Percentiles rank a stretch among this genome's conserved stretches.
Evolutionary conservation across 2,797 vertebrate species (phyloP).

Genomic region (Lateolabrax maculatus): DNA sequence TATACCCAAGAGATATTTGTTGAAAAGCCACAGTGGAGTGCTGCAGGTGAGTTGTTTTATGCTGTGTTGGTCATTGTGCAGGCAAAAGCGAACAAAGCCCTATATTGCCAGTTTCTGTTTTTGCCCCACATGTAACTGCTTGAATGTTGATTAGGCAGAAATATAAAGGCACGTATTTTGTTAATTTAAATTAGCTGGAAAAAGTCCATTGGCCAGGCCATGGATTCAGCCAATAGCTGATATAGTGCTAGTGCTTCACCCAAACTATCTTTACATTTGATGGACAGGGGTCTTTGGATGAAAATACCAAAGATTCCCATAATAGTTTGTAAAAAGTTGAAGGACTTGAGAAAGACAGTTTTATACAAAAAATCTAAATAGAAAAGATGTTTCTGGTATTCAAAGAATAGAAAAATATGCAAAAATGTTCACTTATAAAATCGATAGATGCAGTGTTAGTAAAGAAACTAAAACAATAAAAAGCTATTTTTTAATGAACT

Average conservation of each 20-base stretch:
- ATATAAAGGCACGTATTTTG: background rate
- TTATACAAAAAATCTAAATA: background rate
- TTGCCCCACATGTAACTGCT: background rate
- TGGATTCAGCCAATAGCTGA: background rate
- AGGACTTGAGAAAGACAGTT: background rate
- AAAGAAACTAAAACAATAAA: background rate
- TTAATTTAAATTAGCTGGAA: background rate
- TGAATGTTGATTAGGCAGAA: background rate
- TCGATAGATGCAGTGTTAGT: background rate
- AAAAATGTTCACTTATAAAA: background rate
- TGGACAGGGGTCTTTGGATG: background rate
- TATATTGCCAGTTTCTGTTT: no score
- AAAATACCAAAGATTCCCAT: background rate
- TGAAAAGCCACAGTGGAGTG: background rate
- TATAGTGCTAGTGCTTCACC: background rate
- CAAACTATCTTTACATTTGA: background rate
- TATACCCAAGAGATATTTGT: background rate
- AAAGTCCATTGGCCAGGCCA: background rate
- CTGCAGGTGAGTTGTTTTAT: constrained; percentile 24
- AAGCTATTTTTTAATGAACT: background rate
- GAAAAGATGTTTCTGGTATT: background rate
- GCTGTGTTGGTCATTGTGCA: background rate
- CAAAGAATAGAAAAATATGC: background rate
- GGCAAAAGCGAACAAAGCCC: constrained; percentile 3
- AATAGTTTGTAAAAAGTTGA: background rate